These are phyloP conservation scores for Amiota mariae DNA, from an alignment of 2,888 invertebrate genomes.

Conservation along the genomic window DNA sequence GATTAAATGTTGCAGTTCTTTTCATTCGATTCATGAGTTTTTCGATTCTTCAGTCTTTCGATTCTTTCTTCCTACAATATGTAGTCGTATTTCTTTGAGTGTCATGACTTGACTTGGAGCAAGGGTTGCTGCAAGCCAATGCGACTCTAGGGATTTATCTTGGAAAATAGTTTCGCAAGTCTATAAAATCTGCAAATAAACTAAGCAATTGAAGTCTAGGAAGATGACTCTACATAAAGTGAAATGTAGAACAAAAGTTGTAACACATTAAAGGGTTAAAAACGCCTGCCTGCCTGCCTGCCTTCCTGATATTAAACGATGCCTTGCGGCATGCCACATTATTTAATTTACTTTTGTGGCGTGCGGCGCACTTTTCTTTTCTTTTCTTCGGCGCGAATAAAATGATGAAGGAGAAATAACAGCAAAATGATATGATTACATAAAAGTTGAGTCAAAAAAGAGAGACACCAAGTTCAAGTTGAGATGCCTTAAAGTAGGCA, in stretches of 20 bases:
- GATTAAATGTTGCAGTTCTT: slow-evolving; percentile 16
- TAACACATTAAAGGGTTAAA: slow-evolving; percentile 20
- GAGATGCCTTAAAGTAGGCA: neutral
- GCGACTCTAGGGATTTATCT: slow-evolving; percentile 6
- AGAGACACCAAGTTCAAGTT: slow-evolving; percentile 1
- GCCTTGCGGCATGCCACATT: slow-evolving; percentile 64
- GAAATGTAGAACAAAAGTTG: slow-evolving; percentile 3
- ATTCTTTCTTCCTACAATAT: no score
- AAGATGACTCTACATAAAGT: neutral
- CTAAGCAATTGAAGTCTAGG: neutral
- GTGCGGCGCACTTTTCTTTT: slow-evolving; percentile 32
- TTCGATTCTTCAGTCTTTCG: neutral
- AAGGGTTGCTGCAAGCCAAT: slow-evolving; percentile 16
- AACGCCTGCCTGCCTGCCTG: slow-evolving; percentile 4
- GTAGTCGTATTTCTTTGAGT: no score
- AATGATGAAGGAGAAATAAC: neutral
- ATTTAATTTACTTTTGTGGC: slow-evolving; percentile 63
- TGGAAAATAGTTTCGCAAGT: slow-evolving; percentile 17
- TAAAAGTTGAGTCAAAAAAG: no score
- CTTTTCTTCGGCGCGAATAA: neutral
- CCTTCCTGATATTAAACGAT: slow-evolving; percentile 36
- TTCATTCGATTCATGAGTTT: slow-evolving; percentile 18
- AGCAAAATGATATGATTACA: no score
- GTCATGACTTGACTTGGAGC: neutral
- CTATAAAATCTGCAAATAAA: slow-evolving; percentile 2